Conservation (phyloP, 2,797 vertebrate genomes). For the Capromys pilorides region DNA sequence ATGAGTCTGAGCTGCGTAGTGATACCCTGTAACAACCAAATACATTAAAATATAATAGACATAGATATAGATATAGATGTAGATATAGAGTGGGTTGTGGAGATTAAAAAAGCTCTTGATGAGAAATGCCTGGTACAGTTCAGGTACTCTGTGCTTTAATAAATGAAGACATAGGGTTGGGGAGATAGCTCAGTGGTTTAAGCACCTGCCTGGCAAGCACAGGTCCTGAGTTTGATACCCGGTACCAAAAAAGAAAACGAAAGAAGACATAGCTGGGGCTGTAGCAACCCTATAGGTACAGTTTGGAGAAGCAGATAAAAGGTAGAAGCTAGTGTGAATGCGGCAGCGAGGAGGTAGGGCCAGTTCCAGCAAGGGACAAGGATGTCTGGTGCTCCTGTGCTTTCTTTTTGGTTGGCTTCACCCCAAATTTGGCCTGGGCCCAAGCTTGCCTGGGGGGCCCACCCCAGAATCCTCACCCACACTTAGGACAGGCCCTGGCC, state of each 20-base stretch:
- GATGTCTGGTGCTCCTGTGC: neutral
- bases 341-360: neutral
- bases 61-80: too few relatives aligned
- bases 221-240: too few relatives aligned
- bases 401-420: constrained; percentile 27
- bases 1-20: too few relatives aligned
- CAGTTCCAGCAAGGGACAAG: neutral
- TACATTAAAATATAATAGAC: too few relatives aligned
- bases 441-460: constrained; percentile 16
- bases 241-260: neutral
- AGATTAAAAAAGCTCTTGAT: neutral
- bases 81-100: neutral
- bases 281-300: neutral
- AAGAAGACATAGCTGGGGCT: neutral
- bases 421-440: constrained; percentile 58
- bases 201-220: too few relatives aligned
- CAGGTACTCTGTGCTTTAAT: neutral
- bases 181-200: too few relatives aligned
- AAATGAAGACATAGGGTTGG: neutral
- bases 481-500: constrained; percentile 57
- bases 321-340: neutral
- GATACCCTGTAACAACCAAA: too few relatives aligned
- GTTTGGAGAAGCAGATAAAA: neutral
- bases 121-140: neutral
- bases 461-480: constrained; percentile 33